Base-by-base conservation (phyloP, 2,797 vertebrate species). In the Molossus molossus region DNA sequence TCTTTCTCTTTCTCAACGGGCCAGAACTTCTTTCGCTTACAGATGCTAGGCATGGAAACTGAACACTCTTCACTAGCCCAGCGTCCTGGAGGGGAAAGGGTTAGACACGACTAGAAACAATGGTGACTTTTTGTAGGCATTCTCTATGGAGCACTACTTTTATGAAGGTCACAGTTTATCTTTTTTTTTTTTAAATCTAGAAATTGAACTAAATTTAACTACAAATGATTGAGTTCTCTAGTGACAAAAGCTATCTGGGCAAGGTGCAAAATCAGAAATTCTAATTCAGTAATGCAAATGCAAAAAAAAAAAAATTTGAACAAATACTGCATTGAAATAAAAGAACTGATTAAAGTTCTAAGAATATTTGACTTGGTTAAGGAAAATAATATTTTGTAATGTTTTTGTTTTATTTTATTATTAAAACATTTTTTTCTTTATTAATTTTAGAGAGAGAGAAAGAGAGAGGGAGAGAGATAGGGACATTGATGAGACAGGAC, bases 1-100 rank as follows among this genome's bases (percentile, higher is more conserved):
- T 98, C 97, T 48, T 98, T 98, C 97, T 99, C 98, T 97, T 99
- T 98, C 96, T 99, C 99, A 96, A 99, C 96, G 97, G 99, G 97
- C 75, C 98, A 98, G 87, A 99, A 97, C 0, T 98, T 98, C 97
- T 97, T 98, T 94, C 99, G 98, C 97, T 99, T 99, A 98, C 99
- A 99, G 94, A 99, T 98, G 60, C 99, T 99, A 45, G 99, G 98
- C 94, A 99, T 99, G 92, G 97, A 98, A 81, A 98, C 97, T 10
- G 97, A 98, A 97, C 99, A 99, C 53, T 98, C 98, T 69, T 97
- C 98, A 55, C 96, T 93, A 8, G 98, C 98, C 99, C 99, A 99
- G 87, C 98, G 98, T 62, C 99, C 99, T 99, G 97, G 9, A 69
- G 79, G 27, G 80, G 90, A 94, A 97, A 97, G 87, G 45, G 25